Conservation (phyloP, 2,113 vertebrate species). For the Polypterus bichir region DNA sequence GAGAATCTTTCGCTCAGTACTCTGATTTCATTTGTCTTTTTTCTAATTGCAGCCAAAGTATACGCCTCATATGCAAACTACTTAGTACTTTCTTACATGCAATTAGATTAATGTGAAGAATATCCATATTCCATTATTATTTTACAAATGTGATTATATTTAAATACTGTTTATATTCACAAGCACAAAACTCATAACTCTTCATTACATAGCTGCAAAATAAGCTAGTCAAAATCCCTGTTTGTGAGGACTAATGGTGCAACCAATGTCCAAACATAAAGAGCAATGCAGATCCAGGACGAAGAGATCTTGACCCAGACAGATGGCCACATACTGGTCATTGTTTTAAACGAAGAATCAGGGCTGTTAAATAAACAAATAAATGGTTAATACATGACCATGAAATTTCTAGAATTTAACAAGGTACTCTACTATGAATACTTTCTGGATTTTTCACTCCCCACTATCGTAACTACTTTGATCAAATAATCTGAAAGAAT, state of each 20-base stretch:
- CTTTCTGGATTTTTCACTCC: not conserved
- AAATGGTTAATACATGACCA: rapidly evolving
- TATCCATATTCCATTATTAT: not conserved
- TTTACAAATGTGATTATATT: not conserved
- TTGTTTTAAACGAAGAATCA: constrained; percentile 63
- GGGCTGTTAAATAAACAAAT: constrained; percentile 39
- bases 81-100: too few relatives aligned
- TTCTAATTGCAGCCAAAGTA: too few relatives aligned
- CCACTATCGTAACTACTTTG: not conserved
- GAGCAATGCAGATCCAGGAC: constrained; percentile 87
- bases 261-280: constrained; percentile 92
- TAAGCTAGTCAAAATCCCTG: constrained; percentile 78
- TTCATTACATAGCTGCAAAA: not conserved
- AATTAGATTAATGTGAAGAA: not conserved
- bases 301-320: constrained; percentile 98
- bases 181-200: not conserved
- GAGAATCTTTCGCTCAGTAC: too few relatives aligned
- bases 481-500: too few relatives aligned
- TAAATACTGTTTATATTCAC: constrained; percentile 6
- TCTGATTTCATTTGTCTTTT: too few relatives aligned
- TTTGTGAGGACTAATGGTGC: constrained; percentile 90
- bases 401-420: not conserved
- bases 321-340: constrained; percentile 91
- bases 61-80: too few relatives aligned
- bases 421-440: not conserved